phyloP scores from a whole-genome alignment of 2,888 invertebrate species.

The Euzetes globulus region DNA sequence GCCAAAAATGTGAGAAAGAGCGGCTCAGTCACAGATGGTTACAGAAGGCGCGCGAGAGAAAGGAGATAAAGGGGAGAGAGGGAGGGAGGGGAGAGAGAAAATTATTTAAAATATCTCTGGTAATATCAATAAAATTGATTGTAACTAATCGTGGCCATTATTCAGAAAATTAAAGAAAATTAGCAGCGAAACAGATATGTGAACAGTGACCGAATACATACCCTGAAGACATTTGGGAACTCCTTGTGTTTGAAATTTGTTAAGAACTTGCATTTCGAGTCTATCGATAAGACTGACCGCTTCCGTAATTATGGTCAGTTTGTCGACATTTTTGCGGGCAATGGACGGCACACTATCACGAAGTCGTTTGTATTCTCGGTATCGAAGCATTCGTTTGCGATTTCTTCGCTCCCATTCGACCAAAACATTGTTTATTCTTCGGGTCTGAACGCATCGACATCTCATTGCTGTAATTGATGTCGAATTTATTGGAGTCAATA shows the following conservation, averaged over 20 bases:
- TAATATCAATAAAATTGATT: too few relatives aligned
- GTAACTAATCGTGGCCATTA: too few relatives aligned
- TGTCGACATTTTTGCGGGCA: slow-evolving; percentile 23
- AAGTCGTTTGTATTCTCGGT: slow-evolving; percentile 26
- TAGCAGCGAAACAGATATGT: too few relatives aligned
- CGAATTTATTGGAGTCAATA: neutral
- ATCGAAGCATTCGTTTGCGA: slow-evolving; percentile 12
- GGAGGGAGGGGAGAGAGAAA: too few relatives aligned
- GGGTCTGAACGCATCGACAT: slow-evolving; percentile 5
- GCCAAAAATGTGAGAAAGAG: too few relatives aligned
- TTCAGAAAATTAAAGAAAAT: too few relatives aligned
- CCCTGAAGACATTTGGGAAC: neutral
- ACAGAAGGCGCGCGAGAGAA: too few relatives aligned
- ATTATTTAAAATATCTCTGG: too few relatives aligned
- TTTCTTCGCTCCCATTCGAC: slow-evolving; percentile 14
- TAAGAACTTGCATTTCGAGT: slow-evolving; percentile 25
- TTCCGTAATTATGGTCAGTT: slow-evolving; percentile 33
- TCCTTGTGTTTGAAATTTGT: slow-evolving; percentile 24
- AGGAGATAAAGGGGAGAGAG: too few relatives aligned
- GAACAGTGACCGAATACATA: too few relatives aligned
- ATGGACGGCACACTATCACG: slow-evolving; percentile 33
- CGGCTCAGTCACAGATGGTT: too few relatives aligned
- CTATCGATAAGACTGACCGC: slow-evolving; percentile 30
- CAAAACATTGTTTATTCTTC: neutral
- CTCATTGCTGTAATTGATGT: neutral